These are phyloP conservation scores for Sweltsa coloradensis DNA, from an alignment of 1,140 invertebrate genomes.

Conservation along the genomic window DNA sequence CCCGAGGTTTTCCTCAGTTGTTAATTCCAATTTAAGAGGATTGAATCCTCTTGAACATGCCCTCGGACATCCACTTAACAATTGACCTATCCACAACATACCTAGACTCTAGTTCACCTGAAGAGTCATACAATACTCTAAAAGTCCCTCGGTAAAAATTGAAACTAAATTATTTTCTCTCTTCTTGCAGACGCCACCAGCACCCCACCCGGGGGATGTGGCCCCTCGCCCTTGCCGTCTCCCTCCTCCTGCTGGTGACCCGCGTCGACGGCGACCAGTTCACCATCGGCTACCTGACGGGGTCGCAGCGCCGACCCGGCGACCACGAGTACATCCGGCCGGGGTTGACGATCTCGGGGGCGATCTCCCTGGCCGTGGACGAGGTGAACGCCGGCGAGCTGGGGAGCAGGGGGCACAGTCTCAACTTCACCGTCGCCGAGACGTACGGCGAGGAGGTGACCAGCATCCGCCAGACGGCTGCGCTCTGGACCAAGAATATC, in stretches of 20 bases:
- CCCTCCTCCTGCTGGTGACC: not conserved
- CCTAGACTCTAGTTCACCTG: no score
- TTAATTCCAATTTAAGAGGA: no score
- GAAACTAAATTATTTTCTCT: no score
- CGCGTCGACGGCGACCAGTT: constrained; percentile 6
- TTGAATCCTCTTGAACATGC: no score
- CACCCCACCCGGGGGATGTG: no score
- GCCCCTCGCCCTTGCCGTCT: not conserved
- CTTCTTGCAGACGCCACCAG: no score
- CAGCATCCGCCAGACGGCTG: constrained; percentile 74
- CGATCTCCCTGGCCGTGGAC: constrained; percentile 67
- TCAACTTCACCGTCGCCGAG: constrained; percentile 78
- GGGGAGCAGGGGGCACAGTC: constrained; percentile 38
- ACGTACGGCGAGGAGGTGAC: constrained; percentile 81
- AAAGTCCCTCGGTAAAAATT: no score
- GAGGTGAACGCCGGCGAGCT: constrained; percentile 34
- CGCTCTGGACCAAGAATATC: constrained; percentile 74
- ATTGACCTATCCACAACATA: no score
- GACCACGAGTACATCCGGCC: constrained; percentile 66
- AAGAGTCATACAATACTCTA: no score
- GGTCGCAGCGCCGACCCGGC: constrained; percentile 56
- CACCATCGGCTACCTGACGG: constrained; percentile 34
- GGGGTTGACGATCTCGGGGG: constrained; percentile 62
- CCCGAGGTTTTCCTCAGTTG: no score
- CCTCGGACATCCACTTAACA: no score